Evolutionary conservation across 2,113 vertebrate genomes (phyloP).

Genomic region (Dryoscopus gambensis): DNA sequence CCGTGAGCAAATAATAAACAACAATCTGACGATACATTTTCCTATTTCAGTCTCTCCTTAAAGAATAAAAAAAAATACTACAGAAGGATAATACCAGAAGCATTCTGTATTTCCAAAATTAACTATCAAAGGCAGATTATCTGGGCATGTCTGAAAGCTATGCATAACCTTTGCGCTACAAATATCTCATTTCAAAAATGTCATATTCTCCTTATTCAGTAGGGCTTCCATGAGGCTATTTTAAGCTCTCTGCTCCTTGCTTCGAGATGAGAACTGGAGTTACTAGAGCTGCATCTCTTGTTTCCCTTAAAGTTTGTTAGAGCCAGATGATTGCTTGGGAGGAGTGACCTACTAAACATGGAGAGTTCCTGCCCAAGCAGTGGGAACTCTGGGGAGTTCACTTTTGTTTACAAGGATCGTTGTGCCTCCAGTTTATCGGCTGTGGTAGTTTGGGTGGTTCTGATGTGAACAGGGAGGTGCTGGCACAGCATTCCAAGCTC

Average conservation of each 20-base stretch:
- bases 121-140: conserved; percentile 44
- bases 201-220: conserved; percentile 57
- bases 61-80: neutral
- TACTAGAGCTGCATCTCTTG: conserved; percentile 9
- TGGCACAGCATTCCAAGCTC: neutral
- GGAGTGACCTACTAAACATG: neutral
- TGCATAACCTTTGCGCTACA: conserved; percentile 62
- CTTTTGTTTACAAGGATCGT: neutral
- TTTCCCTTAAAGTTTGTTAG: conserved; percentile 1
- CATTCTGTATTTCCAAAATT: conserved; percentile 48
- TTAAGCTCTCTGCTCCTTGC: conserved; percentile 41
- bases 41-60: neutral
- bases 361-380: neutral
- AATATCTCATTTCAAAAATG: conserved; percentile 69
- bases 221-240: conserved; percentile 43
- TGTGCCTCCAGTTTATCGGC: neutral
- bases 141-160: conserved; percentile 56
- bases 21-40: neutral
- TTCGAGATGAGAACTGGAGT: conserved; percentile 16
- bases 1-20: neutral
- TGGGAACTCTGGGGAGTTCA: neutral
- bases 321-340: neutral
- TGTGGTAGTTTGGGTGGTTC: neutral
- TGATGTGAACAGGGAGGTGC: neutral
- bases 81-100: neutral